Percentiles rank a stretch among this genome's conserved stretches.
These are phyloP conservation scores for Acridotheres tristis DNA, from an alignment of 2,797 vertebrate species.

Conservation along the genomic window DNA sequence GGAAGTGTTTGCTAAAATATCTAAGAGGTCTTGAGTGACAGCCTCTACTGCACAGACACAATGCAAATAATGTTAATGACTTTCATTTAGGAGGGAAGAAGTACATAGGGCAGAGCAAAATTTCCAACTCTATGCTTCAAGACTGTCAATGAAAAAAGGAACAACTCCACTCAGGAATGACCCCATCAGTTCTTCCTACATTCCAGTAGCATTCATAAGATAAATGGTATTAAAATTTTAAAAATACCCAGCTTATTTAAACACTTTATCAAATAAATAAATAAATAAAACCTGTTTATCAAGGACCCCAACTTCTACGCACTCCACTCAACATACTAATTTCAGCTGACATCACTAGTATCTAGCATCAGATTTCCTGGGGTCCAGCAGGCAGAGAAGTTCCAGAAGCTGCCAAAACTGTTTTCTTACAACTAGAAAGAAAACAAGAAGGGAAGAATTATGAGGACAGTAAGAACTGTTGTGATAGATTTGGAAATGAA, in stretches of 20 bases:
- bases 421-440: not conserved
- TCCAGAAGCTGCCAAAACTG: constrained; percentile 16
- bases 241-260: not conserved
- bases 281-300: not conserved
- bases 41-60: not conserved
- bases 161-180: not conserved
- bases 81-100: not conserved
- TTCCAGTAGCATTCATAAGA: not conserved
- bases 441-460: constrained; percentile 21
- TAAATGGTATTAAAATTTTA: not conserved
- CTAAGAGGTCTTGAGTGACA: constrained; percentile 24
- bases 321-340: not conserved
- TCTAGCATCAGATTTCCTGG: not conserved
- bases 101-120: not conserved
- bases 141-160: not conserved
- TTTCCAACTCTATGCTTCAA: not conserved
- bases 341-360: not conserved
- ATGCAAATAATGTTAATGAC: constrained; percentile 27
- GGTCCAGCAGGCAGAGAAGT: not conserved
- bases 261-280: no score
- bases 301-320: not conserved
- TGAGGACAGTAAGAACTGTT: constrained; percentile 1
- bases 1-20: constrained; percentile 32
- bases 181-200: not conserved
- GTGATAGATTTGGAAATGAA: constrained; percentile 32